These are phyloP conservation scores for Ahaetulla prasina DNA, from an alignment of 2,113 vertebrate species.

Conservation along the genomic window DNA sequence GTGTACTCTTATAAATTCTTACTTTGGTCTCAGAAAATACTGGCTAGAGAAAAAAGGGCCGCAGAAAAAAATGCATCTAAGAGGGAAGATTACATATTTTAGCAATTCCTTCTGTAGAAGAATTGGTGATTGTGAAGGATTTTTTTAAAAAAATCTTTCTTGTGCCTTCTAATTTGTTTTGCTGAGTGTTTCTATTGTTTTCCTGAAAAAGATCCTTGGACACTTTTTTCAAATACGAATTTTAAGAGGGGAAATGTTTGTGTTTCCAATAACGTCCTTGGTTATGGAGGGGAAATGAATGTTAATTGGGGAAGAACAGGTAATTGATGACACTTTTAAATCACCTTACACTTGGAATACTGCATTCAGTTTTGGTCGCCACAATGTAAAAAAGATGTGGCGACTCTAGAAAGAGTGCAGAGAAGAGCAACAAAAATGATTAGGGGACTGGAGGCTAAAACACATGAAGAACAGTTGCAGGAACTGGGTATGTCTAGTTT, in stretches of 20 bases:
- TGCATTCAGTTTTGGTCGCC: too few species aligned
- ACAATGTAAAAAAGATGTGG: too few species aligned
- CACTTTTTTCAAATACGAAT: background rate
- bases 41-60: too few species aligned
- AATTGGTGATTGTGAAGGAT: background rate
- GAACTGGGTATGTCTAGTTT: too few species aligned
- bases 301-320: background rate
- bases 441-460: too few species aligned
- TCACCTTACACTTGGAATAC: background rate
- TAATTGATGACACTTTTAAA: background rate
- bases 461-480: too few species aligned
- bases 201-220: background rate
- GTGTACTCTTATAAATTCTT: background rate
- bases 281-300: too few species aligned
- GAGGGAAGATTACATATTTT: background rate
- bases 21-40: background rate
- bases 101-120: background rate
- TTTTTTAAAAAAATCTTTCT: background rate
- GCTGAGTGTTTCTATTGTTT: background rate
- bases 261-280: background rate
- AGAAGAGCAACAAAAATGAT: too few species aligned
- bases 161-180: background rate
- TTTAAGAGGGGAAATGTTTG: background rate
- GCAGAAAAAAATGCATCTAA: background rate
- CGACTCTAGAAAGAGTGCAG: too few species aligned